Base-by-base conservation (phyloP, 2,797 vertebrate species). In the Myotis planiceps region DNA sequence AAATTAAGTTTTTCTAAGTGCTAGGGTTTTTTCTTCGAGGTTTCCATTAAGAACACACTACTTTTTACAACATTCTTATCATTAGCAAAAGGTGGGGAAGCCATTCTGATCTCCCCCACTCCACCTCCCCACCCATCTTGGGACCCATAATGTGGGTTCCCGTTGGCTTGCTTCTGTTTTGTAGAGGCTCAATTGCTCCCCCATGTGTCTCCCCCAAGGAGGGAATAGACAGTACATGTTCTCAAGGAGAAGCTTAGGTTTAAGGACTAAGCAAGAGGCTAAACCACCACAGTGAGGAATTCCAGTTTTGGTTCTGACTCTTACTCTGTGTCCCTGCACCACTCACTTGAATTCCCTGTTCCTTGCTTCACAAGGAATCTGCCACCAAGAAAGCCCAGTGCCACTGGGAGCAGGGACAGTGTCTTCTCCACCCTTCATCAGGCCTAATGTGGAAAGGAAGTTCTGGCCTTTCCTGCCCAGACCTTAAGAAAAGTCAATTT, bases 11-110 rank as follows among this genome's bases (percentile, higher is more conserved):
- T 85, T 92, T 65, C 5, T 74, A 27, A 86, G 37, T 49, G 63
- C 27, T 78, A 29, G 3, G 23, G 79, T 45, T 88, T 58, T 92
- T 89, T 76, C 16, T 69, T 90, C 4, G 23, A 53, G 63, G 32
- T 93, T 93, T 81, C n/a, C 53, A 34, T 88, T 92, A 88, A 72
- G 45, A 68, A 72, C 34, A 63, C 45, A 69, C 5, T 60, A 21
- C 34, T 83, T 93, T 66, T 90, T 91, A 76, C 9, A 91, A 53
- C 32, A 15, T 79, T 82, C 80, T 76, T 29, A 42, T 55, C 89
- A 68, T 49, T 55, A 85, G 72, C 68, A 53, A 42, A 89, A 66
- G 37, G 42, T 13, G 1, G 29, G 29, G 13, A 29, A 69, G 18
- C 23, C 37, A 55, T 83, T 88, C 60, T 47, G 19, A 51, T 5